Evolutionary conservation across 2,797 vertebrate species (phyloP).

Genomic region (Myotis myotis): DNA sequence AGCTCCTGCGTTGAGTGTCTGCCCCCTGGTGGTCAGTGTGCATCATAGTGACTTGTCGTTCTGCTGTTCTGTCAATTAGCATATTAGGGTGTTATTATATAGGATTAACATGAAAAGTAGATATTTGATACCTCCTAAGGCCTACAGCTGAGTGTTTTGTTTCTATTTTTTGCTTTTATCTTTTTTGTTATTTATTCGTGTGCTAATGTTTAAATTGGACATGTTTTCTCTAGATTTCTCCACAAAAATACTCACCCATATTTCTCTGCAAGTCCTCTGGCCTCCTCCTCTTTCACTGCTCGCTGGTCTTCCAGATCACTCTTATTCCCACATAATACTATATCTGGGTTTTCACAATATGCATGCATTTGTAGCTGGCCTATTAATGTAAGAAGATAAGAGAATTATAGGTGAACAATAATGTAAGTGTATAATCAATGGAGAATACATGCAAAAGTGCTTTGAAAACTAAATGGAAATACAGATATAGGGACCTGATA

Average conservation of each 20-base stretch:
- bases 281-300: conserved; percentile 91
- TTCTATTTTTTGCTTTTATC: not conserved
- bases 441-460: not conserved
- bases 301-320: conserved; percentile 95
- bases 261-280: conserved; percentile 94
- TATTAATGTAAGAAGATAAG: conserved; percentile 72
- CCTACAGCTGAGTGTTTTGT: not conserved
- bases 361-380: conserved; percentile 97
- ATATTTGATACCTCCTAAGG: not conserved
- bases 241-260: conserved; percentile 89
- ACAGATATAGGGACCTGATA: not conserved
- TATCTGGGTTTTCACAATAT: conserved; percentile 97
- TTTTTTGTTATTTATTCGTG: not conserved
- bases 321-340: conserved; percentile 97
- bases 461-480: not conserved
- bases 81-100: not conserved
- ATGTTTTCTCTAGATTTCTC: conserved; percentile 2
- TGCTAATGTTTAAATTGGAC: not conserved
- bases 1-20: too few species aligned
- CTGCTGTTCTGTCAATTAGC: too few species aligned
- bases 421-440: not conserved
- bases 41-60: too few species aligned
- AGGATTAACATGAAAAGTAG: not conserved
- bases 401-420: not conserved
- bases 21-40: too few species aligned